Percentiles rank a stretch among this genome's conserved stretches.
phyloP scores from a whole-genome alignment of 2,797 vertebrate genomes.

The Oceanodroma leucorhoa region DNA sequence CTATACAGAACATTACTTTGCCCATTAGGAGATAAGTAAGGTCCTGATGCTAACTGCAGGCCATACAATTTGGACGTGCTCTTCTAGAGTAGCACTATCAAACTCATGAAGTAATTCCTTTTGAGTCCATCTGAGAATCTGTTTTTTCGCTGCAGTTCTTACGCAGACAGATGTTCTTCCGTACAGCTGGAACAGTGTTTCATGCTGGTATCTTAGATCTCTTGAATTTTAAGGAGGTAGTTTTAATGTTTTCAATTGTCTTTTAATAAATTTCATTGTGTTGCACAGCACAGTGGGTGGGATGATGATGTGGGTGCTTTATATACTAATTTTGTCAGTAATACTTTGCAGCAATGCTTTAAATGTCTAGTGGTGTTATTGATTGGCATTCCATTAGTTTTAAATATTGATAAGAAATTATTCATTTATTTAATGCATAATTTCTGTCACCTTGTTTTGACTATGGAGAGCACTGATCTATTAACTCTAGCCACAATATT shows the following conservation, averaged over 20 bases:
- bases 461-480: neutral
- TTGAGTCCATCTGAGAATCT: neutral
- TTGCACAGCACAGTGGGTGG: neutral
- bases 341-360: neutral
- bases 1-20: neutral
- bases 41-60: neutral
- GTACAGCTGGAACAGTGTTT: neutral
- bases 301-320: conserved; percentile 1
- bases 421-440: neutral
- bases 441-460: conserved; percentile 18
- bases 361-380: conserved; percentile 3
- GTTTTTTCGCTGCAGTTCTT: neutral
- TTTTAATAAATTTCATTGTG: neutral
- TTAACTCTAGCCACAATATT: conserved; percentile 47
- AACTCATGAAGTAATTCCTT: neutral
- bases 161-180: neutral
- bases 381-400: conserved; percentile 13
- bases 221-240: neutral
- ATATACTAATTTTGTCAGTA: conserved; percentile 19
- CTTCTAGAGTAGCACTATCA: neutral
- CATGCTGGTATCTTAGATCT: neutral
- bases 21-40: neutral
- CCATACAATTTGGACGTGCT: neutral
- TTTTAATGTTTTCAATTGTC: conserved; percentile 13
- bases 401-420: conserved; percentile 55